Conservation (phyloP, 2,113 vertebrate species). For the Nerophis ophidion region DNA sequence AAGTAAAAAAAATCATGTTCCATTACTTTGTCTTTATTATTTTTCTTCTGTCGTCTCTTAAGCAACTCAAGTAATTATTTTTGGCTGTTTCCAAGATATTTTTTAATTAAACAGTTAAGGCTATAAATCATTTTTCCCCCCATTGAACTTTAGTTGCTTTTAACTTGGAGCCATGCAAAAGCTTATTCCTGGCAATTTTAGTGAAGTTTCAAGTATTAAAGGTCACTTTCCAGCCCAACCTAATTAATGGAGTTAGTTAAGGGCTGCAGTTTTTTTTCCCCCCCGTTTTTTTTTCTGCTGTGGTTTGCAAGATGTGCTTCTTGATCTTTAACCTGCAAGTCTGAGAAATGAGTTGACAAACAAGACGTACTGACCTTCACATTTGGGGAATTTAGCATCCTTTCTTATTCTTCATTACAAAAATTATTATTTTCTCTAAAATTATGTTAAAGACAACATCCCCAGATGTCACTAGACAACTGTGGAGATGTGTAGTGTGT, state of each 20-base stretch:
- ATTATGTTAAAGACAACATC: no score
- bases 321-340: slow-evolving; percentile 23
- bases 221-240: slow-evolving; percentile 57
- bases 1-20: background rate
- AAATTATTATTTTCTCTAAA: no score
- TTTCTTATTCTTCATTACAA: background rate
- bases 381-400: slow-evolving; percentile 5
- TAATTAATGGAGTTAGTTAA: slow-evolving; percentile 61
- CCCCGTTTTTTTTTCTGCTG: slow-evolving; percentile 20
- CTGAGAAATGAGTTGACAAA: slow-evolving; percentile 34
- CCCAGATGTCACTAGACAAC: no score
- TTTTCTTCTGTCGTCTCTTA: background rate
- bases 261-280: slow-evolving; percentile 19
- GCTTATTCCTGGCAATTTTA: slow-evolving; percentile 46
- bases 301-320: slow-evolving; percentile 36
- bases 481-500: no score
- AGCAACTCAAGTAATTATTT: background rate
- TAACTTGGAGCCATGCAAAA: slow-evolving; percentile 33
- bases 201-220: slow-evolving; percentile 50
- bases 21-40: background rate
- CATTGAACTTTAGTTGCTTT: background rate
- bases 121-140: background rate
- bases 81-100: background rate
- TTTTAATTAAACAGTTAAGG: slow-evolving; percentile 1
- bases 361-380: slow-evolving; percentile 34